Base-by-base conservation (phyloP, 2,888 invertebrate species). In the Trachelus troglodyta region DNA sequence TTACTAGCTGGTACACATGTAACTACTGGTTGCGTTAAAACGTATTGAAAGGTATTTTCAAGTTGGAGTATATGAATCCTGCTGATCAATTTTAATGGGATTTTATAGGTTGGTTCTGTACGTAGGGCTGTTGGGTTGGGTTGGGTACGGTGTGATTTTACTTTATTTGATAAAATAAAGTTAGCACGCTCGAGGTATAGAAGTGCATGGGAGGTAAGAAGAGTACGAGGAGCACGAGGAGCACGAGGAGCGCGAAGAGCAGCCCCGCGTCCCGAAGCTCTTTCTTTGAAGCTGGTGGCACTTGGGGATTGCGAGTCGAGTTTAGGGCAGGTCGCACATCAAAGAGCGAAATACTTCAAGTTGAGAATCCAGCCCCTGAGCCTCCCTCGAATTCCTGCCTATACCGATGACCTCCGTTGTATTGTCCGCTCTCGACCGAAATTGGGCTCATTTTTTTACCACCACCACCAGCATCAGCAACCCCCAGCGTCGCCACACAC, bases 341-440 rank as follows among this genome's bases (percentile, higher is more conserved):
- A 90, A 91, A 91, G 91, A 87, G 86, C 86, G 89, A 89, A 89
- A 89, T 88, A 90, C 91, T 91, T 88, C 87, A 91, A 86, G 86
- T 88, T 85, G 88, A 89, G 89, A 90, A 90, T 89, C 56, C 73
- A 71, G 69, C 68, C 73, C 76, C 56, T 79, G 81, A 75, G 76
- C 56, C 73, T 71, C 76, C 77, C 68, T 68, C 76, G 71, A 73
- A 12, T 71, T 73, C 71, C 68, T 76, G 75, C 75, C 74, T 56
- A 23, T 56, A 56, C 71, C 71, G 71, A 88, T 89, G 88, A 89
- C 89, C 90, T 89, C 89, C 87, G 87, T 79, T 83, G 85, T 83
- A 89, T 90, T 89, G 90, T 90, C 87, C 85, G 83, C 83, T 82
- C 84, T 85, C 85, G 82, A 83, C 85, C 83, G 83, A 89, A 89